Conservation (phyloP, 1,140 invertebrate genomes). For the Homalodisca vitripennis region DNA sequence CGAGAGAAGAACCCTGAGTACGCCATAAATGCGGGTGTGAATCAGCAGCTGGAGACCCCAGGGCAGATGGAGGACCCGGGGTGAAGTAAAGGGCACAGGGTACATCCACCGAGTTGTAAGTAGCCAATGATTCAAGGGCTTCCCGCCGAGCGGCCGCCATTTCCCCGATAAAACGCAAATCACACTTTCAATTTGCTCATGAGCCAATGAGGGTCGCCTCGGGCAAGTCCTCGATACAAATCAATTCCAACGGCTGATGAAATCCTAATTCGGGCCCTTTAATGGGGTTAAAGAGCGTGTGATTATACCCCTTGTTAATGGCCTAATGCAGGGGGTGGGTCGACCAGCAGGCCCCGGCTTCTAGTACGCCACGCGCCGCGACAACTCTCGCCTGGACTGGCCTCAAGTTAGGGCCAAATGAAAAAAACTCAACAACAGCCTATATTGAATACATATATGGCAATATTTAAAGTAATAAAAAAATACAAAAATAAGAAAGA, state of each 20-base stretch:
- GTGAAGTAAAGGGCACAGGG: background rate
- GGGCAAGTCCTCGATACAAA: slow-evolving; percentile 8
- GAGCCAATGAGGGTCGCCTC: slow-evolving; percentile 4
- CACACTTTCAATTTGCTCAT: slow-evolving; percentile 22
- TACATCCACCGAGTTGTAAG: background rate
- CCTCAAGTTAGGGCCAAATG: too few species aligned
- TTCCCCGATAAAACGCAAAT: slow-evolving; percentile 20
- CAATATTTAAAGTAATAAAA: too few species aligned
- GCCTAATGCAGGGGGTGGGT: background rate
- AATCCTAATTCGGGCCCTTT: slow-evolving; percentile 3
- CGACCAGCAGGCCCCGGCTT: too few species aligned
- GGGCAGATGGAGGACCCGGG: background rate
- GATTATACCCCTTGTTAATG: slow-evolving; percentile 19
- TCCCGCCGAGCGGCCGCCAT: background rate
- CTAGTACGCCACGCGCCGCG: too few species aligned
- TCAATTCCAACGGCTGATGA: slow-evolving; percentile 24
- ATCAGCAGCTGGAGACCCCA: too few species aligned
- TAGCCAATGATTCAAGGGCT: slow-evolving; percentile 19
- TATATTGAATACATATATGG: too few species aligned
- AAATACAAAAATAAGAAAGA: too few species aligned
- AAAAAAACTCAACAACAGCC: too few species aligned
- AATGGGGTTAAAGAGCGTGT: slow-evolving; percentile 13
- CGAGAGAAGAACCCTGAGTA: too few species aligned
- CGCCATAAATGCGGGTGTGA: too few species aligned
- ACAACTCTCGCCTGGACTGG: too few species aligned